Evolutionary conservation across 2,888 invertebrate genomes (phyloP).

Genomic region (Willowsia nigromaculata): DNA sequence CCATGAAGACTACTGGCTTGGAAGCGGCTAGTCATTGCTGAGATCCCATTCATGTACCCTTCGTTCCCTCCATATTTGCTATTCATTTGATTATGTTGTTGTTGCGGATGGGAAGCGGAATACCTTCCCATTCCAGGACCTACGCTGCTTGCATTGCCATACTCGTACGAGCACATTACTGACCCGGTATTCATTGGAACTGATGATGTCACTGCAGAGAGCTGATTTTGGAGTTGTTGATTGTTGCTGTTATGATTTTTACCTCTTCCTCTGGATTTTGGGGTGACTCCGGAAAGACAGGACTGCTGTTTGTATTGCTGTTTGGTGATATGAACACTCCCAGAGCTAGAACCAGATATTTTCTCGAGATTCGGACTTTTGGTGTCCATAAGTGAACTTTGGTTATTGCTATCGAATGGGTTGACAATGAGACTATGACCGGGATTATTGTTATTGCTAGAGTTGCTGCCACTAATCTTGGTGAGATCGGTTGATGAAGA

Average conservation of each 20-base stretch:
- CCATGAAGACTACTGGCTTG: conserved; percentile 70
- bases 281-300: conserved; percentile 63
- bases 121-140: conserved; percentile 49
- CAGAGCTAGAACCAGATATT: conserved; percentile 36
- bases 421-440: conserved; percentile 82
- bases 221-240: conserved; percentile 53
- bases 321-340: conserved; percentile 45
- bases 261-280: conserved; percentile 58
- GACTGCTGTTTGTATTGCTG: conserved; percentile 64
- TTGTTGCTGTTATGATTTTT: conserved; percentile 41
- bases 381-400: conserved; percentile 59
- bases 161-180: conserved; percentile 58
- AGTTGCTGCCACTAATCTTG: conserved; percentile 34
- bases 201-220: conserved; percentile 26
- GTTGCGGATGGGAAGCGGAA: conserved; percentile 12
- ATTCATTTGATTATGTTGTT: conserved; percentile 59
- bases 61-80: conserved; percentile 65
- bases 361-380: conserved; percentile 76
- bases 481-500: conserved; percentile 40
- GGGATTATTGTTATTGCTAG: conserved; percentile 84
- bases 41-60: conserved; percentile 67
- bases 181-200: conserved; percentile 52
- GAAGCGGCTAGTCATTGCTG: conserved; percentile 68
- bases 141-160: conserved; percentile 46
- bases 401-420: conserved; percentile 80